Base-by-base conservation (phyloP, 2,797 vertebrate species). In the Anableps anableps region DNA sequence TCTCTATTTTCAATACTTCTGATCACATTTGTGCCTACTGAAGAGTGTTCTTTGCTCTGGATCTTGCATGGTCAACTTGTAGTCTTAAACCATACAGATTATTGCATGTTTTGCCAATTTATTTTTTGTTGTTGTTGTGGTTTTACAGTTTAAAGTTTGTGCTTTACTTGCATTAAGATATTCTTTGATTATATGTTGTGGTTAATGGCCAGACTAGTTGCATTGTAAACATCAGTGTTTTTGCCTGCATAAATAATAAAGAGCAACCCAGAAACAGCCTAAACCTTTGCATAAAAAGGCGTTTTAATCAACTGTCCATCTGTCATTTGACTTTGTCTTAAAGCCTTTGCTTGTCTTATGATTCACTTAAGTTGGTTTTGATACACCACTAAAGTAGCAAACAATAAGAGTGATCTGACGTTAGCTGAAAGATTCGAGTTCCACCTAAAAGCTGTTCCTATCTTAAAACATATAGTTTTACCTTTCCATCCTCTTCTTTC, bases 371-470 rank as follows among this genome's bases (percentile, higher is more conserved):
- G 2, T 48, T 38, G 10, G 7, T 79, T 73, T 36, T 62, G 26
- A 4, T 29, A 36, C 19, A 21, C 64, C 23, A 4, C 21, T 10
- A 10, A 23, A 38, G 19, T 5, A 68, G 34, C 36, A 45, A 45
- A 45, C 62, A 68, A 34, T 21, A 34, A 68, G 41, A 19, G 5
- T 16, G 16, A 31, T 13, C 29, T 38, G 47, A 68, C 7, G 41
- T 29, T 8, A 16, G 23, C 50, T 55, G 75, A 43, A 2, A 47
- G 34, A 51, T 76, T 55, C 23, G 0, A 76, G 50, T 51, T 3
- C 34, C 19, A 72, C 29, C 73, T 64, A 45, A 19, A 68, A 72
- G 6, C 38, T 81, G 21, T 79, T 86, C 79, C 41, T 51, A 36
- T 31, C 45, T 38, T 76, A 41, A 58, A 58, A 21, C 23, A 77